Percentiles rank a stretch among this genome's conserved stretches.
Evolutionary conservation across 2,113 vertebrate genomes (phyloP).

Genomic region (Emydocephalus ijimae): DNA sequence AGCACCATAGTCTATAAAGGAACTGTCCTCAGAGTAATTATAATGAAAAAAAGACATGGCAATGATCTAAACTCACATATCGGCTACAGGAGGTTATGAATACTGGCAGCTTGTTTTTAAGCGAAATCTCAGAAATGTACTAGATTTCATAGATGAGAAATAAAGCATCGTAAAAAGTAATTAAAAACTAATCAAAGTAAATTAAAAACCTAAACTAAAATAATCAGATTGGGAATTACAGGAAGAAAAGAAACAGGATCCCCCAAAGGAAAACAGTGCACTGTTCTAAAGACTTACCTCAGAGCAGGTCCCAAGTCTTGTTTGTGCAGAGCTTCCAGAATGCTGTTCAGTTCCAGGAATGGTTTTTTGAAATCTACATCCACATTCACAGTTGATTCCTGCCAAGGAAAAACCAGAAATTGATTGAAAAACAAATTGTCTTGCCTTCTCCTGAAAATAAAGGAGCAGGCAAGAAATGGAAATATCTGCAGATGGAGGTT

Average conservation of each 20-base stretch:
- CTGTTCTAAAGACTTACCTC: slow-evolving; percentile 68
- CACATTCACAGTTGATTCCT: slow-evolving; percentile 86
- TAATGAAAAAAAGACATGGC: not conserved
- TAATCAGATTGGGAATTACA: not conserved
- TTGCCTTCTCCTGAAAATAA: not conserved
- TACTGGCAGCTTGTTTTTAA: not conserved
- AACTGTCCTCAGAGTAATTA: not conserved
- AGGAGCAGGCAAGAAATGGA: not conserved
- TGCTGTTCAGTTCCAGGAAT: slow-evolving; percentile 85
- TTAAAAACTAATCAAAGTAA: not conserved
- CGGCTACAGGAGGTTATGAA: not conserved
- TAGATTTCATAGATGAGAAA: not conserved
- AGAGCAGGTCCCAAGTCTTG: slow-evolving; percentile 83
- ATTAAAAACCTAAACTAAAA: not conserved
- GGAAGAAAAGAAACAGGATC: not conserved
- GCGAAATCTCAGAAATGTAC: not conserved
- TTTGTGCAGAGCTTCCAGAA: slow-evolving; percentile 84
- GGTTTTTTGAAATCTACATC: slow-evolving; percentile 89
- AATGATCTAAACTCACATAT: not conserved
- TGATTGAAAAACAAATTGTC: not conserved
- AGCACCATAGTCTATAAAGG: not conserved
- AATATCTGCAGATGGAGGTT: not conserved
- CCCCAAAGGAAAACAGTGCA: not conserved
- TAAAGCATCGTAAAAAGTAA: not conserved
- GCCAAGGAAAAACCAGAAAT: not conserved